Percentiles rank a stretch among this genome's conserved stretches.
Evolutionary conservation across 2,888 invertebrate species (phyloP).

Genomic region (Polymixis lichenea): DNA sequence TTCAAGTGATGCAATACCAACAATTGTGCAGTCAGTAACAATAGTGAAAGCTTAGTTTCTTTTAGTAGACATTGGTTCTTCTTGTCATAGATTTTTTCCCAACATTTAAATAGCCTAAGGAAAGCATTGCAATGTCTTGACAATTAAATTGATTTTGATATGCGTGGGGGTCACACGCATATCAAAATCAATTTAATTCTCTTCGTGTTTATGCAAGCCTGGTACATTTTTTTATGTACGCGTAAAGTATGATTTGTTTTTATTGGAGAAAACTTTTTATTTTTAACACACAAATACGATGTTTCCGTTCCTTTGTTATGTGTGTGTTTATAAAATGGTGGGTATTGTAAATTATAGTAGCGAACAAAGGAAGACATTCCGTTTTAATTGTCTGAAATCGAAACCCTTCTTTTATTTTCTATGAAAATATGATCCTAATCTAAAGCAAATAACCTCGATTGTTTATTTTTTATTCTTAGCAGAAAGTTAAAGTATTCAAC

Average conservation of each 20-base stretch:
- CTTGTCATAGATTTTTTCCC: no score
- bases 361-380: conserved; percentile 5
- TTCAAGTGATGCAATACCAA: not conserved
- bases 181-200: no score
- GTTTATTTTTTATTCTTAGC: not conserved
- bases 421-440: not conserved
- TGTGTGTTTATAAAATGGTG: conserved; percentile 4
- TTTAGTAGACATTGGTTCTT: not conserved
- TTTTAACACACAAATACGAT: conserved; percentile 13
- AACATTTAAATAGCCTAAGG: not conserved
- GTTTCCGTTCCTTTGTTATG: not conserved
- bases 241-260: conserved; percentile 6
- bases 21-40: not conserved
- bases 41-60: not conserved
- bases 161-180: no score
- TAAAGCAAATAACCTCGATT: not conserved
- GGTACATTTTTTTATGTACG: conserved; percentile 7
- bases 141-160: conserved; percentile 14
- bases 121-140: not conserved
- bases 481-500: conserved; percentile 21
- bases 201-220: conserved; percentile 11
- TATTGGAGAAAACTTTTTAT: conserved; percentile 5
- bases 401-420: not conserved
- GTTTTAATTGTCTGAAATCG: conserved; percentile 15
- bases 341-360: not conserved